These are phyloP conservation scores for Timema podura DNA, from an alignment of 2,888 invertebrate genomes.

Conservation along the genomic window DNA sequence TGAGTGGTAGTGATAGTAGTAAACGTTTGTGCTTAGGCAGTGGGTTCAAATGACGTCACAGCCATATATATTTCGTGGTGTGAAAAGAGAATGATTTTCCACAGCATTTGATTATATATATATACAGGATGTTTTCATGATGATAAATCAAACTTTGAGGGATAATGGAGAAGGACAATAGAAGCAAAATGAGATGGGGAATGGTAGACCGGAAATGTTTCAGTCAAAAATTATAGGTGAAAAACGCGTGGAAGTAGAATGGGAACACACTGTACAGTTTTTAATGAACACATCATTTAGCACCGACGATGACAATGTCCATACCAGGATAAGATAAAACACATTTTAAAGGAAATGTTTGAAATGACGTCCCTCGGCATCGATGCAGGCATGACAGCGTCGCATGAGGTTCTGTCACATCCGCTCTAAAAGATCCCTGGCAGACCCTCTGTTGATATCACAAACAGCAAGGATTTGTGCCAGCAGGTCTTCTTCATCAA, in stretches of 20 bases:
- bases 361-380: background rate
- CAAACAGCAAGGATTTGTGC: constrained; percentile 1
- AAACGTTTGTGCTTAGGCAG: no score
- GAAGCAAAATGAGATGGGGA: background rate
- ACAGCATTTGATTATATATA: no score
- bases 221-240: background rate
- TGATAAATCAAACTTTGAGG: constrained; percentile 3
- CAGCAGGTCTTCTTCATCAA: background rate
- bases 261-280: no score
- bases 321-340: background rate
- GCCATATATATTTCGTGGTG: no score
- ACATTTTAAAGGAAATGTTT: background rate
- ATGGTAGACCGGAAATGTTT: background rate
- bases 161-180: no score
- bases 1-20: no score
- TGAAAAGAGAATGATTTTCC: no score
- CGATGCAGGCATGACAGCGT: background rate
- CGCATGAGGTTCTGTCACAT: background rate
- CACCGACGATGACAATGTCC: no score
- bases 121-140: background rate
- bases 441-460: constrained; percentile 1
- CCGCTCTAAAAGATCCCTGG: background rate
- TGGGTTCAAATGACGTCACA: no score
- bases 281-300: no score
- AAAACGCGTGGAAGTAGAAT: no score